Base-by-base conservation (phyloP, 1,140 invertebrate genomes). In the Drosophila jambulina region DNA sequence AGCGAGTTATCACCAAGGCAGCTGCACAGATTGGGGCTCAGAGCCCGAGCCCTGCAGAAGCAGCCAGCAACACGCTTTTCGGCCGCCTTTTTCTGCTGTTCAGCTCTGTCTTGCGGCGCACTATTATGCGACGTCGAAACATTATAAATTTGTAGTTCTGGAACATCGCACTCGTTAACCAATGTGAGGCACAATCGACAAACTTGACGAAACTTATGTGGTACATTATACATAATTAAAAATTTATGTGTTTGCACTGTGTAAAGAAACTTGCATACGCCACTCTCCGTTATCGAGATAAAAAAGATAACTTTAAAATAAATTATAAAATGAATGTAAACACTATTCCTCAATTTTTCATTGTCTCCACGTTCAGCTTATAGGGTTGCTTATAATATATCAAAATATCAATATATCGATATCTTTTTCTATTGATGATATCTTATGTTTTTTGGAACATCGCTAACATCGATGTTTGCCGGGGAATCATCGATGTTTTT, bases 181-280 rank as follows among this genome's bases (percentile, higher is more conserved):
- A 92, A 80, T 78, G 88, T 91, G 81, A 91, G 78, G 56, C 94
- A 94, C 92, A 94, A 93, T 88, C 94, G 93, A 93, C 94, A 94
- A 92, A 94, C 92, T 92, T 93, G 93, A 91, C 93, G 93, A 93
- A 94, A 94, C 91, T 94, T 94, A 90, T 93, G 91, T 93, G 94
- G 94, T 93, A 94, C 93, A 94, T 93, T 93, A 93, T 93, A 94
- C 94, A 94, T 94, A 91, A 93, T 94, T 93, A 88, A 43, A 63
- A 70, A 60, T 62, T 78, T 64, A 45, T 68, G 38, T 60, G 77
- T 81, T 72, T 72, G 75, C 63, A 56, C 56, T 45, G n/a, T 57
- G 59, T 70, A 71, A 72, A 58, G 54, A 76, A 88, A 74, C 59
- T 65, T 42, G 65, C 60, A 62, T 59, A 74, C 25, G 58, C 59